phyloP scores from a whole-genome alignment of 2,888 invertebrate species.

The Pterostichus madidus region DNA sequence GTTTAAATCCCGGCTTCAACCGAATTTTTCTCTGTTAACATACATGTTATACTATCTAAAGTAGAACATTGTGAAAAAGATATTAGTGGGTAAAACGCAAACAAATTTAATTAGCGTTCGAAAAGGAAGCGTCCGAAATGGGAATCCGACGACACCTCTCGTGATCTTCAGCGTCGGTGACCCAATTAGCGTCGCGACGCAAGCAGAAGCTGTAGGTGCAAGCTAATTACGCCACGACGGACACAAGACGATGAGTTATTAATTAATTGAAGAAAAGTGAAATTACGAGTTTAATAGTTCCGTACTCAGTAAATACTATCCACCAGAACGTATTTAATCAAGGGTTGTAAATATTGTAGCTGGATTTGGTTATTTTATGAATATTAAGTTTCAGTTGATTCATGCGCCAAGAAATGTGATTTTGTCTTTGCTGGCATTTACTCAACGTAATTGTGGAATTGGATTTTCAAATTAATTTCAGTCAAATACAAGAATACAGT shows the following conservation, averaged over 20 bases:
- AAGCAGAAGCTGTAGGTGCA: slow-evolving; percentile 27
- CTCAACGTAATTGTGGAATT: too few species aligned
- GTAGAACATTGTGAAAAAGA: too few species aligned
- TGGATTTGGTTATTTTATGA: background rate
- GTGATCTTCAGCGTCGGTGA: background rate
- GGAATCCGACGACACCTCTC: background rate
- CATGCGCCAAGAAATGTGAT: too few species aligned
- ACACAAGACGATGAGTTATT: slow-evolving; percentile 35
- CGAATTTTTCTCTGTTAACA: too few species aligned
- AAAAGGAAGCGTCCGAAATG: background rate
- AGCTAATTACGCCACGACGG: slow-evolving; percentile 28
- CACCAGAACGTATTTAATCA: background rate
- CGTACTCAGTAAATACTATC: slow-evolving; percentile 12
- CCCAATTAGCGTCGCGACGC: slow-evolving; percentile 34
- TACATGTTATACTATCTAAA: too few species aligned
- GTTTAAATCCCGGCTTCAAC: too few species aligned
- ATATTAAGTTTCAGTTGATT: too few species aligned
- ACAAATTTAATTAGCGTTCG: too few species aligned
- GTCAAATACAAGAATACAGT: too few species aligned
- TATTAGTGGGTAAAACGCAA: too few species aligned
- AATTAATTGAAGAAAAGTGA: slow-evolving; percentile 41
- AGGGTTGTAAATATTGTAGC: background rate
- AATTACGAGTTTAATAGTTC: slow-evolving; percentile 32
- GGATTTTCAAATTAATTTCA: too few species aligned
- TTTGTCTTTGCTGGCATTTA: too few species aligned